Conservation (phyloP, 2,113 vertebrate species). For the Cryptotis parvus region DNA sequence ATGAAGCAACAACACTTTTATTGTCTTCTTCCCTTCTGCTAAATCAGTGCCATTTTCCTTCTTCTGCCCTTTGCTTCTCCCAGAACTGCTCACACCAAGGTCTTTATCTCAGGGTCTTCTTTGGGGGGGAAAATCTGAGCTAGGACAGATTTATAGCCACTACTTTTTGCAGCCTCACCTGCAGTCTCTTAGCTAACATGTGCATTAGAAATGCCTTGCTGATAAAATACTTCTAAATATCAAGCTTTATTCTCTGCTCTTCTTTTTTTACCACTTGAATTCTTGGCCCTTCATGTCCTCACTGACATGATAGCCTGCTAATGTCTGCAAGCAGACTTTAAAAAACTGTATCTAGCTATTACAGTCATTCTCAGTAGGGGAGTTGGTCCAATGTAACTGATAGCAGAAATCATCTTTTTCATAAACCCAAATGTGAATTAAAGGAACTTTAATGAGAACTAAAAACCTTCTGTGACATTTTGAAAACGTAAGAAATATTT, state of each 20-base stretch:
- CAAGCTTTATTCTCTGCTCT: background rate
- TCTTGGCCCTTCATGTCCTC: constrained; percentile 57
- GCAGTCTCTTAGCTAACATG: background rate
- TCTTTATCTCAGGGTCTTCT: constrained; percentile 3
- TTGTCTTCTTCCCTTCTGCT: background rate
- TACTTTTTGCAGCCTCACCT: background rate
- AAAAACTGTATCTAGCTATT: constrained; percentile 57
- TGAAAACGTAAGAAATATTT: constrained; percentile 20
- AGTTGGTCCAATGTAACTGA: constrained; percentile 45
- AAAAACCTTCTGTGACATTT: constrained; percentile 62
- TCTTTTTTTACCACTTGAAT: constrained; percentile 10
- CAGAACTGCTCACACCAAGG: background rate
- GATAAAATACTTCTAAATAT: constrained; percentile 59
- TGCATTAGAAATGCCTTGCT: constrained; percentile 46
- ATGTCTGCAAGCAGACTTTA: constrained; percentile 63
- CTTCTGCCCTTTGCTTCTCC: background rate
- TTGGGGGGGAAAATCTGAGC: background rate
- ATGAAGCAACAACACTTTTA: too few species aligned
- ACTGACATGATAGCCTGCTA: constrained; percentile 56
- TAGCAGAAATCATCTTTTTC: constrained; percentile 66
- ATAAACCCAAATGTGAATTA: constrained; percentile 50
- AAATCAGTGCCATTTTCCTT: background rate
- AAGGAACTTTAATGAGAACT: constrained; percentile 66
- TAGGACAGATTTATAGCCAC: background rate
- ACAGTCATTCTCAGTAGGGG: constrained; percentile 58